Base-by-base conservation (phyloP, 2,797 vertebrate species). In the Orientallactaga sibirica region DNA sequence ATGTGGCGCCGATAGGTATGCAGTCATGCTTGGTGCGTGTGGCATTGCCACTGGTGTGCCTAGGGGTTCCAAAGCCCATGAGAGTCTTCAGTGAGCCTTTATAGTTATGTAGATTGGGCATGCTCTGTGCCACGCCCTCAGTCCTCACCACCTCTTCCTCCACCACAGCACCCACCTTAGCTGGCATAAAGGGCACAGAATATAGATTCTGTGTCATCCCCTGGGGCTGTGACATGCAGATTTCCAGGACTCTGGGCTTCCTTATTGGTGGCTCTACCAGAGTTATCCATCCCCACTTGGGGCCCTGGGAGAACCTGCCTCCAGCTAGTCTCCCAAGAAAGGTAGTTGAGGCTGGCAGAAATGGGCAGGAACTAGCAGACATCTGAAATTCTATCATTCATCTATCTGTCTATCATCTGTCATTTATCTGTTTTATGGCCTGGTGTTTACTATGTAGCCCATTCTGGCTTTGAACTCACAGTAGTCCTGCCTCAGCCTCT, bases 31-130 rank as follows among this genome's bases (percentile, higher is more conserved):
- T 18, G 0, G 55, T 22, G 2, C 19, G 1, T 2, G 14, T 20
- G 16, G 19, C 0, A 1, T 2, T 2, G 7, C 0, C 10, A 0
- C 29, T 79, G 43, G 18, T 20, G 1, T 29, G 3, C 18, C 27
- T 12, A 0, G 8, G 0, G 24, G 14, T 10, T n/a, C 29, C 0
- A 2, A 0, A 22, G 11, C 66, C 10, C 4, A 0, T 9, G 7
- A 1, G 6, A 20, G 19, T 43, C 9, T 12, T 2, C n/a, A 0
- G 3, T 0, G 1, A 64, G n/a, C 61, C n/a, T 10, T 8, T 27
- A 61, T 0, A 4, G 62, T 9, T 10, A 0, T 0, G 0, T 0
- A 37, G 43, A 29, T 2, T 55, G 61, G 18, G 22, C 29, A 0
- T 14, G 81, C 25, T 77, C 24, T 1, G 10, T 1, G 16, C 10